Conservation (phyloP, 1,140 invertebrate genomes). For the Centruroides vittatus region DNA sequence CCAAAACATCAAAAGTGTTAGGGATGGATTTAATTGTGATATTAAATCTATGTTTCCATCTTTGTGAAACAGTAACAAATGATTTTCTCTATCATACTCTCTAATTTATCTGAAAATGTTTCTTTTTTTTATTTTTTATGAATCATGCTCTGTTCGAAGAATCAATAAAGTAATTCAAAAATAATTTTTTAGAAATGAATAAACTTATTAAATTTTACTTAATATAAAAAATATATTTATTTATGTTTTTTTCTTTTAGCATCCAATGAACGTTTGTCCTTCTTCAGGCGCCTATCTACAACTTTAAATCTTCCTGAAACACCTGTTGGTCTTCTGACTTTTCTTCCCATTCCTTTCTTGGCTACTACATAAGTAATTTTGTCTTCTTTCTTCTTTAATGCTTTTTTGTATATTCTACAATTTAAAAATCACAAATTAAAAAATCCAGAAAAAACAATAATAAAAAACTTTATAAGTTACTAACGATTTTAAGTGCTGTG, state of each 20-base stretch:
- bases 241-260: background rate
- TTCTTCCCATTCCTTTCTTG: conserved; percentile 71
- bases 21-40: too few species aligned
- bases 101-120: too few species aligned
- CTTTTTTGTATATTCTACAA: conserved; percentile 81
- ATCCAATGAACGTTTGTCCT: conserved; percentile 45
- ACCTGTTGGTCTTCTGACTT: conserved; percentile 59
- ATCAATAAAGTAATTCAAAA: too few species aligned
- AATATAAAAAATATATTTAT: background rate
- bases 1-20: too few species aligned
- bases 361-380: conserved; percentile 89
- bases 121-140: too few species aligned
- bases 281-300: conserved; percentile 92
- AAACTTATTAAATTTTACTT: background rate
- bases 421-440: conserved; percentile 15
- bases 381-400: conserved; percentile 52
- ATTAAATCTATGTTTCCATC: too few species aligned
- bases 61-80: too few species aligned
- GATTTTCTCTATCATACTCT: too few species aligned
- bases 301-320: conserved; percentile 86
- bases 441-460: conserved; percentile 1
- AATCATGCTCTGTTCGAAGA: too few species aligned
- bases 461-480: conserved; percentile 24
- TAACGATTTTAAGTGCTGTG: conserved; percentile 75
- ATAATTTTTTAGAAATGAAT: too few species aligned